Conservation (phyloP, 2,888 invertebrate genomes). For the Capitulum mitella region DNA sequence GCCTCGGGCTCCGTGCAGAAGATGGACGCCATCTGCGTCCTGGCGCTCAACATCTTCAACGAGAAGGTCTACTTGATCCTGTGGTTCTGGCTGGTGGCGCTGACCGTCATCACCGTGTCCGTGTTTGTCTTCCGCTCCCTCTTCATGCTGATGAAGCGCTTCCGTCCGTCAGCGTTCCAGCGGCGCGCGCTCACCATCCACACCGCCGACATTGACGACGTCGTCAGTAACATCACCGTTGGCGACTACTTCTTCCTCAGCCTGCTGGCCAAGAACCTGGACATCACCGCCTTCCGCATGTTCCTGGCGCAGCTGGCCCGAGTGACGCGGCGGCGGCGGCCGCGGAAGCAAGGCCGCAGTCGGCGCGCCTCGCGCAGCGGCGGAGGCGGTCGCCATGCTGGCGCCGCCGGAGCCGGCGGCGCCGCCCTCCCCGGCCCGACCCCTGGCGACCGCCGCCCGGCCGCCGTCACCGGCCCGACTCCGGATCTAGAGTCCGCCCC, state of each 20-base stretch:
- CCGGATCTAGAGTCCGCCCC: not conserved
- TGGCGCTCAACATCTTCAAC: conserved; percentile 81
- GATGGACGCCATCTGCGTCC: conserved; percentile 77
- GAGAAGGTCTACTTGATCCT: conserved; percentile 89
- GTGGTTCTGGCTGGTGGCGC: conserved; percentile 84
- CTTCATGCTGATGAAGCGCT: conserved; percentile 33
- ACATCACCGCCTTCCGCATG: conserved; percentile 31
- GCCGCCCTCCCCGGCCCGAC: not conserved
- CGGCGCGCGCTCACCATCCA: conserved; percentile 31
- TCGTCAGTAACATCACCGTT: conserved; percentile 31
- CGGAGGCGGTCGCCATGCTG: not conserved
- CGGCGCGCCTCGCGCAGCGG: not conserved
- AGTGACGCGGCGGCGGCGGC: not conserved
- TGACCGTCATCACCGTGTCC: conserved; percentile 63
- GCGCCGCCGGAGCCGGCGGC: not conserved
- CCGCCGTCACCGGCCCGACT: not conserved
- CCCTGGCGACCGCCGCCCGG: not conserved
- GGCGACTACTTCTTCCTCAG: conserved; percentile 36
- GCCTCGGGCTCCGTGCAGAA: conserved; percentile 78
- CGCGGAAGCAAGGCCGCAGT: not conserved
- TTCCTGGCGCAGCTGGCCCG: conserved; percentile 32
- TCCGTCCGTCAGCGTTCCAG: conserved; percentile 32
- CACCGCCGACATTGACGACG: conserved; percentile 33
- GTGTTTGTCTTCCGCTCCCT: conserved; percentile 61
- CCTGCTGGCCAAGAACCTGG: conserved; percentile 36